Evolutionary conservation across 2,797 vertebrate species (phyloP).

Genomic region (Mus minutoides): DNA sequence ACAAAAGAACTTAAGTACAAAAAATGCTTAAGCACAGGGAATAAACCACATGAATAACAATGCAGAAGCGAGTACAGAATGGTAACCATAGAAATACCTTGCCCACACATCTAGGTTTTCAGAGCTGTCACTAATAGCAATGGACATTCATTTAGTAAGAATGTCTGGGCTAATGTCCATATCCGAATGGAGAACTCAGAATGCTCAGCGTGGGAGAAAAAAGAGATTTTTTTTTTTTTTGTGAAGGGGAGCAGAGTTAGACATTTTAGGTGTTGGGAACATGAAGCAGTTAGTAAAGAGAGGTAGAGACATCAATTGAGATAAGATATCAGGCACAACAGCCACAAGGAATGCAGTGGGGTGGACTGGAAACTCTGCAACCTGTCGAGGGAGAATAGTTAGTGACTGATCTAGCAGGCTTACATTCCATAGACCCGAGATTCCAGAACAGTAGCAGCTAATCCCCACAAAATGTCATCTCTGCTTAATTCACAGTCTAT

Average conservation of each 20-base stretch:
- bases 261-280: neutral
- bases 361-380: neutral
- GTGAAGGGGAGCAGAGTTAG: neutral
- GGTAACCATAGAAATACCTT: neutral
- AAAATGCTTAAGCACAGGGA: neutral
- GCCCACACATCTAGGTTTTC: neutral
- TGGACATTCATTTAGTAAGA: conserved; percentile 52
- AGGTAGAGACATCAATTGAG: neutral
- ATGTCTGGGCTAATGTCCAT: conserved; percentile 49
- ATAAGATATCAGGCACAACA: neutral
- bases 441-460: conserved; percentile 78
- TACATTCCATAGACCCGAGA: conserved; percentile 49
- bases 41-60: neutral
- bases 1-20: neutral
- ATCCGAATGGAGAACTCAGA: conserved; percentile 33
- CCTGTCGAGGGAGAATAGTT: neutral
- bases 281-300: neutral
- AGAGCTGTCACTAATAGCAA: neutral
- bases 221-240: no score
- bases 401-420: neutral
- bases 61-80: neutral
- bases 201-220: neutral
- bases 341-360: neutral
- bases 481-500: conserved; percentile 58
- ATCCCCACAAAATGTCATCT: conserved; percentile 78